Percentiles rank a stretch among this genome's conserved stretches.
Evolutionary conservation across 2,888 invertebrate species (phyloP).

Genomic region (Melanotus villosus): DNA sequence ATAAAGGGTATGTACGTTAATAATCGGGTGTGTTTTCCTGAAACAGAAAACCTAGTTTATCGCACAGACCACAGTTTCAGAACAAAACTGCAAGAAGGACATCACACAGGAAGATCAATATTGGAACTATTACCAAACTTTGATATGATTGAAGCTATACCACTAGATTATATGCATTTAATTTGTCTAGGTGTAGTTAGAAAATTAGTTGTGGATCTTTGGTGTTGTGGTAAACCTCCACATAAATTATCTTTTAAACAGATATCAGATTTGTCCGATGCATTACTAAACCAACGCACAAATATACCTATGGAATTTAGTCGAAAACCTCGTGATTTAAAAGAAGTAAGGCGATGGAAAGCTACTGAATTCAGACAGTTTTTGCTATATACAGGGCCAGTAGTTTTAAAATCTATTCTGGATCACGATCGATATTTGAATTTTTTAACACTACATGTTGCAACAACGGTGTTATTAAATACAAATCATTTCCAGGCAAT

Average conservation of each 20-base stretch:
- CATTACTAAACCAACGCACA: background rate
- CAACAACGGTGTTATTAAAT: conserved; percentile 30
- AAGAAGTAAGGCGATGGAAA: conserved; percentile 47
- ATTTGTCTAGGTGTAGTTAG: conserved; percentile 28
- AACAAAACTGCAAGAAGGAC: too few relatives aligned
- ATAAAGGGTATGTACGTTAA: too few relatives aligned
- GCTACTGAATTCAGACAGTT: conserved; percentile 44
- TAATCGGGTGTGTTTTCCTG: too few relatives aligned
- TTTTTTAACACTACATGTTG: conserved; percentile 39
- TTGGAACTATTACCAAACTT: background rate
- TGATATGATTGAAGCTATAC: conserved; percentile 14
- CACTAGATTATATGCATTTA: conserved; percentile 32
- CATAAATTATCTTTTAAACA: background rate
- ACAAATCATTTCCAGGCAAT: conserved; percentile 18
- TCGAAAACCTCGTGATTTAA: conserved; percentile 41
- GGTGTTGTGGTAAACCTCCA: conserved; percentile 17
- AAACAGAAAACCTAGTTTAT: too few relatives aligned
- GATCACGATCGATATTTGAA: conserved; percentile 31
- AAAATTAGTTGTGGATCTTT: conserved; percentile 29
- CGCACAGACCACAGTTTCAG: too few relatives aligned
- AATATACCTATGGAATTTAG: conserved; percentile 39
- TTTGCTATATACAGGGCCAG: conserved; percentile 45
- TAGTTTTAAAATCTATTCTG: conserved; percentile 38
- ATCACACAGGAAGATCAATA: background rate
- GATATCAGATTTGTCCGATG: background rate